phyloP scores from a whole-genome alignment of 2,888 invertebrate genomes.

The Ophion obscuratus region DNA sequence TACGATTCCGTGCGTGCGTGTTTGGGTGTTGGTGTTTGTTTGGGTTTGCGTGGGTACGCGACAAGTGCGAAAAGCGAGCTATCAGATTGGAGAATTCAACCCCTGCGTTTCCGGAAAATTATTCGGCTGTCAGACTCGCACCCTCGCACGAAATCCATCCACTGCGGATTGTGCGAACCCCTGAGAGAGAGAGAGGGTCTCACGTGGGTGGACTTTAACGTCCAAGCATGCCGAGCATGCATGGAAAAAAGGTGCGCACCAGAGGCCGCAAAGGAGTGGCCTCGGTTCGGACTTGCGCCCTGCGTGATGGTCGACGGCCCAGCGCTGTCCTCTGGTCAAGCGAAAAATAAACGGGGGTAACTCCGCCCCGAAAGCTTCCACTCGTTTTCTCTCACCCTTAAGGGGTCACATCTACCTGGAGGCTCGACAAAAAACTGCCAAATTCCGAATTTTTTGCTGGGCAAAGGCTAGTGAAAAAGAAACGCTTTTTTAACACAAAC shows the following conservation, averaged over 20 bases:
- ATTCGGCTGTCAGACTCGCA: constrained; percentile 45
- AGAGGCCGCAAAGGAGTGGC: constrained; percentile 77
- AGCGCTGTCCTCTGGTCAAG: constrained; percentile 77
- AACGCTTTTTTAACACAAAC: too few relatives aligned
- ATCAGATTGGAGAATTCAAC: constrained; percentile 63
- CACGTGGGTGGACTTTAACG: constrained; percentile 35
- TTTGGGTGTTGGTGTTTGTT: not conserved
- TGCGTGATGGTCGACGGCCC: constrained; percentile 58
- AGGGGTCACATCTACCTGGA: too few relatives aligned
- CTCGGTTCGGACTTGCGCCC: constrained; percentile 78
- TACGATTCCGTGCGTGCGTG: not conserved
- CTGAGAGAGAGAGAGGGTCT: constrained; percentile 1
- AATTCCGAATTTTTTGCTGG: too few relatives aligned
- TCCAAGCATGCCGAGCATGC: not conserved
- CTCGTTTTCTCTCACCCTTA: constrained; percentile 61
- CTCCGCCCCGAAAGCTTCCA: constrained; percentile 82
- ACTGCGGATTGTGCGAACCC: constrained; percentile 34
- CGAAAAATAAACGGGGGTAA: constrained; percentile 60
- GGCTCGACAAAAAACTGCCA: too few relatives aligned
- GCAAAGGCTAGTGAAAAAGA: too few relatives aligned
- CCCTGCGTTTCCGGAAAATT: constrained; percentile 60
- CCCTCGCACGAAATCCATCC: constrained; percentile 40
- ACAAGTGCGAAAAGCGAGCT: constrained; percentile 37
- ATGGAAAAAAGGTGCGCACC: constrained; percentile 67
- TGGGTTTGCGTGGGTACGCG: not conserved